Evolutionary conservation across 2,113 vertebrate species (phyloP).

Genomic region (Rhinichthys klamathensis): DNA sequence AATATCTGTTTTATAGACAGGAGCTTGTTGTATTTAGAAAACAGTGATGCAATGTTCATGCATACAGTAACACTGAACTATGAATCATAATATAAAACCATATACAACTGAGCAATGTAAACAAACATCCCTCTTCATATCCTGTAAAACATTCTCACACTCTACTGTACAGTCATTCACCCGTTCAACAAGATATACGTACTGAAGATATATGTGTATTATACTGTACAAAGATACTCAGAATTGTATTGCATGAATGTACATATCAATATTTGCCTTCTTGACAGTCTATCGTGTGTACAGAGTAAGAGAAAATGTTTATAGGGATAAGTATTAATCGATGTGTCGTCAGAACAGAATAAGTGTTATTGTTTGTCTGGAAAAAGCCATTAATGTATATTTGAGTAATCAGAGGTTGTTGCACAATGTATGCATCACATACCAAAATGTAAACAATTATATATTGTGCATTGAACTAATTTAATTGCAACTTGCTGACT

Average conservation of each 20-base stretch:
- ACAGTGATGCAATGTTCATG: not conserved
- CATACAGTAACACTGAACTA: constrained; percentile 18
- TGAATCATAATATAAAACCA: constrained; percentile 22
- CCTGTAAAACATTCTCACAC: constrained; percentile 19
- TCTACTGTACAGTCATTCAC: constrained; percentile 20
- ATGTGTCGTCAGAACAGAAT: constrained; percentile 67
- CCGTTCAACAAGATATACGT: constrained; percentile 66
- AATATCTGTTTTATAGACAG: not conserved
- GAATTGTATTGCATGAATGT: constrained; percentile 82
- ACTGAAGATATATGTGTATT: constrained; percentile 73
- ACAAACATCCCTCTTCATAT: constrained; percentile 13
- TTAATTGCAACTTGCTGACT: constrained; percentile 75
- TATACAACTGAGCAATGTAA: constrained; percentile 37
- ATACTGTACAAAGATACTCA: constrained; percentile 73
- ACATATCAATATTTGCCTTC: constrained; percentile 79
- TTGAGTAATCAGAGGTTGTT: constrained; percentile 73
- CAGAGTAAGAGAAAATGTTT: constrained; percentile 65
- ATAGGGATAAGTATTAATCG: constrained; percentile 67
- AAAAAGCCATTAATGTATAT: constrained; percentile 74
- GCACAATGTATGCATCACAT: constrained; percentile 71
- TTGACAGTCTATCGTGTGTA: constrained; percentile 65
- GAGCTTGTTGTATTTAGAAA: constrained; percentile 8
- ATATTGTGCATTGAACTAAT: constrained; percentile 72
- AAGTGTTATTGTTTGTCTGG: constrained; percentile 73
- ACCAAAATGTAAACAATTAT: constrained; percentile 73